A percentile compares a stretch with the other conserved stretches of the same genome.
These are phyloP conservation scores for Lepidurus arcticus DNA, from an alignment of 1,140 invertebrate species.

Conservation along the genomic window DNA sequence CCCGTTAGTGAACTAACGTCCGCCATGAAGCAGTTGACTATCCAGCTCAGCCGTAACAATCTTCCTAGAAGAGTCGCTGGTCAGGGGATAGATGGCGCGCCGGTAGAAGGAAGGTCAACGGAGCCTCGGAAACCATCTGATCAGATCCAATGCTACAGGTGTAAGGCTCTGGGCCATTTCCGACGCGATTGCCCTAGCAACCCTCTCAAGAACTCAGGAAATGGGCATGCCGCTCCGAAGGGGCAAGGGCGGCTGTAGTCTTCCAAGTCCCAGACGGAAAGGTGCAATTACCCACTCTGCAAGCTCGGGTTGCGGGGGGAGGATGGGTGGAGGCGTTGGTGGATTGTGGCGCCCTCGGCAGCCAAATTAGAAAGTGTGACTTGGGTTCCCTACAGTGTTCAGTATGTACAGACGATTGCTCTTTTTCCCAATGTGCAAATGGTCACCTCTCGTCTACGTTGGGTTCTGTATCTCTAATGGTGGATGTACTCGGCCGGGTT, in stretches of 20 bases:
- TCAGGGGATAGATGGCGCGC: background rate
- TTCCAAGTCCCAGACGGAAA: conserved; percentile 24
- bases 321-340: background rate
- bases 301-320: background rate
- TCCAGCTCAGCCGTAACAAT: background rate
- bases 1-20: background rate
- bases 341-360: background rate
- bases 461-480: background rate
- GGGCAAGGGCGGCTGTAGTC: conserved; percentile 11
- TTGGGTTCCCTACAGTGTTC: background rate
- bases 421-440: background rate
- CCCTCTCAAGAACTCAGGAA: background rate
- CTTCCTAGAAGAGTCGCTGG: background rate
- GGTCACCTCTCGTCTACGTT: background rate
- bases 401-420: background rate
- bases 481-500: background rate
- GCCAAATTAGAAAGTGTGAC: background rate
- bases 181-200: conserved; percentile 2
- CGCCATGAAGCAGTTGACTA: background rate
- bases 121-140: background rate
- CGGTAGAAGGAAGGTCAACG: background rate
- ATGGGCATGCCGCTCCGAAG: background rate
- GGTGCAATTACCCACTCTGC: background rate
- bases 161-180: background rate
- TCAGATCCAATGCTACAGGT: background rate